Evolutionary conservation across 2,113 vertebrate genomes (phyloP).

Genomic region (Varanus komodoensis): DNA sequence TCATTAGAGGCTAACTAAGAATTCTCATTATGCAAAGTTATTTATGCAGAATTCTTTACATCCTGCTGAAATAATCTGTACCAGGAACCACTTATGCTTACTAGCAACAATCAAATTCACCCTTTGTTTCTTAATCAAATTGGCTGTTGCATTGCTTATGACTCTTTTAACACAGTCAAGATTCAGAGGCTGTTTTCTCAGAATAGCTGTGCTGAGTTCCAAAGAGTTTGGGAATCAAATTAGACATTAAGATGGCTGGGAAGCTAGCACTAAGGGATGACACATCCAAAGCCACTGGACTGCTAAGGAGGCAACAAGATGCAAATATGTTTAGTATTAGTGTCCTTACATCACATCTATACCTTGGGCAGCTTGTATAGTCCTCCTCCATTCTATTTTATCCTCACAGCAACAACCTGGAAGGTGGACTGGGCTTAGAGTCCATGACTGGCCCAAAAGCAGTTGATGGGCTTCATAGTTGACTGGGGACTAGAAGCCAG

Average conservation of each 20-base stretch:
- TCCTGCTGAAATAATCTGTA: constrained; percentile 14
- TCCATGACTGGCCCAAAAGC: no score
- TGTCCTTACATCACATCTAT: no score
- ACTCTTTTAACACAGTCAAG: not conserved
- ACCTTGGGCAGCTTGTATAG: no score
- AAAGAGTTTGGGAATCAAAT: not conserved
- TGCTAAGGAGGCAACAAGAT: not conserved
- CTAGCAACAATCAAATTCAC: not conserved
- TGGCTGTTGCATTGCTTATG: not conserved
- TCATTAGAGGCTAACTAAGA: constrained; percentile 11
- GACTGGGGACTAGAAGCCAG: no score
- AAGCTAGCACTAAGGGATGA: not conserved
- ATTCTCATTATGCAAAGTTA: constrained; percentile 14
- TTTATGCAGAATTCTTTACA: constrained; percentile 13
- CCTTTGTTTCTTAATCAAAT: constrained; percentile 3
- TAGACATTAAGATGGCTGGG: not conserved
- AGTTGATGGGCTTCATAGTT: no score
- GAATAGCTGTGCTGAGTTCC: not conserved
- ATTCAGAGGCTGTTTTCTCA: not conserved
- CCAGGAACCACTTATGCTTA: constrained; percentile 3
- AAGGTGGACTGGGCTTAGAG: no score
- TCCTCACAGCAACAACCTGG: no score
- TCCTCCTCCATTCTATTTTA: no score
- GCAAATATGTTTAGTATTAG: not conserved
- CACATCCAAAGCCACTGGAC: not conserved